phyloP scores from a whole-genome alignment of 2,888 invertebrate species.

The Lordiphosa fenestrarum region DNA sequence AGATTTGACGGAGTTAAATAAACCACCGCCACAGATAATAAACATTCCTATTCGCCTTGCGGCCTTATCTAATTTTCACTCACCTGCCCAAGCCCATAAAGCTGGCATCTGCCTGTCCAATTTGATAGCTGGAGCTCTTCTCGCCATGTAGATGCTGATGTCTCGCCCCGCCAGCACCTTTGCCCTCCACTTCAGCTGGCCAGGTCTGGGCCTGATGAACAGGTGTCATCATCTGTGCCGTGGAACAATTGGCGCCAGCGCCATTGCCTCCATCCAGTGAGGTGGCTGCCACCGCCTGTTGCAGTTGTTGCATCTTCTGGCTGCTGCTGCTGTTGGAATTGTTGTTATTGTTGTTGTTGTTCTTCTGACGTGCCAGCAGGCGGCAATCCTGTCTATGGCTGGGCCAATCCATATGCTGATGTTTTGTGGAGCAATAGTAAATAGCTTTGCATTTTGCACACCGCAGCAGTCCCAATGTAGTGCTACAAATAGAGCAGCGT shows the following conservation, averaged over 20 bases:
- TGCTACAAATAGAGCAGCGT: constrained; percentile 75
- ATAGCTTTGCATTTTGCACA: constrained; percentile 88
- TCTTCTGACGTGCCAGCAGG: constrained; percentile 78
- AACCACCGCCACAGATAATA: too few species aligned
- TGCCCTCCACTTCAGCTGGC: constrained; percentile 53
- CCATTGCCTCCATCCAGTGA: constrained; percentile 42
- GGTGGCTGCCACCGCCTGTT: constrained; percentile 62
- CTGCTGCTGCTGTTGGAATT: constrained; percentile 32
- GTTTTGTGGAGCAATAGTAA: constrained; percentile 90
- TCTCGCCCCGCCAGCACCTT: constrained; percentile 31
- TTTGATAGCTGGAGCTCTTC: constrained; percentile 74
- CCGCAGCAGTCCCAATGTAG: constrained; percentile 82
- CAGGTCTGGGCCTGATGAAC: constrained; percentile 50
- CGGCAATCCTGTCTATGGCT: constrained; percentile 85
- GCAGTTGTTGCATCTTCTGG: constrained; percentile 64
- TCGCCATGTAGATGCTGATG: constrained; percentile 62
- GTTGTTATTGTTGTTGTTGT: constrained; percentile 52
- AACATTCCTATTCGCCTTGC: too few species aligned
- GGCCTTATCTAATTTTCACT: constrained; percentile 25
- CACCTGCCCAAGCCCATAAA: constrained; percentile 74
- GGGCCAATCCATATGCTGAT: constrained; percentile 90
- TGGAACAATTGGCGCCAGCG: constrained; percentile 47
- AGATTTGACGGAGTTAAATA: too few species aligned
- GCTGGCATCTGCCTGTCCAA: constrained; percentile 70
- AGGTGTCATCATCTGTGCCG: constrained; percentile 56